Evolutionary conservation across 2,797 vertebrate species (phyloP), one percentile per base, ranked within the genome.

Genomic region (Xiphorhynchus erythropygius): DNA sequence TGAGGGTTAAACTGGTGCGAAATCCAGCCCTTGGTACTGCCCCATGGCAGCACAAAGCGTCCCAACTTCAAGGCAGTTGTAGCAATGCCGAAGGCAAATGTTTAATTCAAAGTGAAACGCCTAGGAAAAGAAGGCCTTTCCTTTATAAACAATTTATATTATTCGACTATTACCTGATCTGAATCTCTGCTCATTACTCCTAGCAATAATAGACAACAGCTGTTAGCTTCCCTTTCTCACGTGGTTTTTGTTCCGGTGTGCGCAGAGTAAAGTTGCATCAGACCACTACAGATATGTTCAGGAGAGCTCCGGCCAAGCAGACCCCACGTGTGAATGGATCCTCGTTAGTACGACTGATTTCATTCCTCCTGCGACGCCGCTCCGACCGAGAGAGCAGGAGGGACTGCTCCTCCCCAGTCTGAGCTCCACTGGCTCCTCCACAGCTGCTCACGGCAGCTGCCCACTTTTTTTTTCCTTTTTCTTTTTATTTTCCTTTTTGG

Each of bases 101-200:
- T 96, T 90, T 90, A 92, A 95, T 96, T 84, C 92, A 65, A 92
- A 84, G 87, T 50, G 90, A 94, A 90, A 77, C 0, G 87, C 84
- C 94, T 73, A 37, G 69, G 82, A 93, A 94, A 94, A 94, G 82
- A 83, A 89, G 94, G 94, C 95, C 87, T 96, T 91, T 96, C 94
- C 91, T 95, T 91, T 92, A 94, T 77, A 90, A 91, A 89, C 90
- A 56, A 81, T 75, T 94, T 89, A 87, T 76, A 90, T 92, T 76
- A 91, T 83, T 73, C 37, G 81, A 93, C 84, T 89, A 94, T 87
- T 77, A 91, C 92, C 93, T 96, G 94, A 90, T 74, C 62, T 90
- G 84, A 83, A 93, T 73, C 93, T 94, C 92, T 89, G 84, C 95
- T 94, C 81, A 4, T 92, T 88, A 94, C 93, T 89, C 89, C 89